A percentile compares a stretch with the other conserved stretches of the same genome.
These are phyloP conservation scores for Paratrypauchen microcephalus DNA, from an alignment of 2,797 vertebrate species.

Conservation along the genomic window DNA sequence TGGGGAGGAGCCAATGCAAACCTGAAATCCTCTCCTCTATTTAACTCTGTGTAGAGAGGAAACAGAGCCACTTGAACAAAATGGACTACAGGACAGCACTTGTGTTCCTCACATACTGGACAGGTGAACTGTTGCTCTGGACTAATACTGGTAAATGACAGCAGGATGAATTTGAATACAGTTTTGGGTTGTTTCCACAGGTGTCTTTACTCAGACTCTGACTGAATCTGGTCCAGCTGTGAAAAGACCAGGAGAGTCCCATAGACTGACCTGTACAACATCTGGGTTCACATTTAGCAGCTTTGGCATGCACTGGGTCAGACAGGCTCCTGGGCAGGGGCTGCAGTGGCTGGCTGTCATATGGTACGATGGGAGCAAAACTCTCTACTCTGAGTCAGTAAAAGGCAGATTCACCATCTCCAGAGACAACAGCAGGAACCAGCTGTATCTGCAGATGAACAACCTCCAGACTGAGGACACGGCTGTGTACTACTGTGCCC, in stretches of 20 bases:
- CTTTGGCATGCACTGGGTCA: constrained; percentile 21
- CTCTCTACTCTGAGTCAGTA: background rate
- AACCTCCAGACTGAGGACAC: constrained; percentile 38
- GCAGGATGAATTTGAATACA: background rate
- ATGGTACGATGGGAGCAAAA: accelerated
- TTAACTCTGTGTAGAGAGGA: background rate
- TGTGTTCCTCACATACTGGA: constrained; percentile 17
- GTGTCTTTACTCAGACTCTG: constrained; percentile 3
- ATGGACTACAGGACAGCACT: constrained; percentile 35
- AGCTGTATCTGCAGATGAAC: constrained; percentile 53
- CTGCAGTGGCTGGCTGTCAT: constrained; percentile 6
- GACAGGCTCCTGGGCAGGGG: constrained; percentile 39
- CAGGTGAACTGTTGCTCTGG: constrained; percentile 17
- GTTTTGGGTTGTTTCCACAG: constrained; percentile 2
- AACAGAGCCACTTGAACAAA: constrained; percentile 15
- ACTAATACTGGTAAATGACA: background rate
- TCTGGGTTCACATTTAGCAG: constrained; percentile 20
- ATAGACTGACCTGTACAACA: constrained; percentile 24
- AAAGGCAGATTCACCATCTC: constrained; percentile 36
- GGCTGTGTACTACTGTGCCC: constrained; percentile 53
- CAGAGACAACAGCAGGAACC: constrained; percentile 32
- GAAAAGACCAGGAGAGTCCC: constrained; percentile 16
- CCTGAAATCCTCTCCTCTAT: background rate
- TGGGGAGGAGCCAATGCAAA: constrained; percentile 7
- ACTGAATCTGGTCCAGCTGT: constrained; percentile 1